These are phyloP conservation scores for Remorina albescens DNA, from an alignment of 2,797 vertebrate genomes.

Conservation along the genomic window DNA sequence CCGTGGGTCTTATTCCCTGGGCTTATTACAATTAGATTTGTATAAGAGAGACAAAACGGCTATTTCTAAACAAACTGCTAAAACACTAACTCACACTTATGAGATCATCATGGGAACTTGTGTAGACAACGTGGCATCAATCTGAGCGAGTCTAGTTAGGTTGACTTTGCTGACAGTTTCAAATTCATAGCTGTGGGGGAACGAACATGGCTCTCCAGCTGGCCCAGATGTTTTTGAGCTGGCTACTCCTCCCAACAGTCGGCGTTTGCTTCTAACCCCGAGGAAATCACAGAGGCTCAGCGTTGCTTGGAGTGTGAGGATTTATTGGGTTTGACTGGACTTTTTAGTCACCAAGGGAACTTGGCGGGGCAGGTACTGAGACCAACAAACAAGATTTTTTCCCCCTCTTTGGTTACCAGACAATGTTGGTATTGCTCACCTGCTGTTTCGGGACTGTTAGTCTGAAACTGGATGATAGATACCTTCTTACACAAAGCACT, in stretches of 20 bases:
- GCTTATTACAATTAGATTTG: not conserved
- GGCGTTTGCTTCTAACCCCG: slow-evolving; percentile 25
- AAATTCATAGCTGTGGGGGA: slow-evolving; percentile 11
- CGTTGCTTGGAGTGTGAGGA: slow-evolving; percentile 35
- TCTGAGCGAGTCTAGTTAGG: slow-evolving; percentile 19
- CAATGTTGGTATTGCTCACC: slow-evolving; percentile 7
- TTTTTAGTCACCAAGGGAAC: slow-evolving; percentile 42
- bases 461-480: not conserved
- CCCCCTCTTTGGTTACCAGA: slow-evolving; percentile 17
- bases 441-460: not conserved
- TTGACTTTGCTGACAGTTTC: slow-evolving; percentile 41
- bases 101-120: not conserved
- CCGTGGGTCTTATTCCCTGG: not conserved
- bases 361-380: slow-evolving; percentile 15
- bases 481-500: not conserved
- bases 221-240: slow-evolving; percentile 42
- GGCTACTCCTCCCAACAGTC: slow-evolving; percentile 30
- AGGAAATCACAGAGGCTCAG: slow-evolving; percentile 43
- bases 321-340: slow-evolving; percentile 39
- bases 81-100: not conserved
- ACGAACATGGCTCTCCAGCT: slow-evolving; percentile 18
- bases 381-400: not conserved
- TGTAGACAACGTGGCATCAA: slow-evolving; percentile 1
- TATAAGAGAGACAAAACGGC: not conserved
- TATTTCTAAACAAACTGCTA: not conserved